Evolutionary conservation across 2,888 invertebrate species (phyloP), one percentile per base, ranked within the genome.

Genomic region (Andricus quercusramuli): DNA sequence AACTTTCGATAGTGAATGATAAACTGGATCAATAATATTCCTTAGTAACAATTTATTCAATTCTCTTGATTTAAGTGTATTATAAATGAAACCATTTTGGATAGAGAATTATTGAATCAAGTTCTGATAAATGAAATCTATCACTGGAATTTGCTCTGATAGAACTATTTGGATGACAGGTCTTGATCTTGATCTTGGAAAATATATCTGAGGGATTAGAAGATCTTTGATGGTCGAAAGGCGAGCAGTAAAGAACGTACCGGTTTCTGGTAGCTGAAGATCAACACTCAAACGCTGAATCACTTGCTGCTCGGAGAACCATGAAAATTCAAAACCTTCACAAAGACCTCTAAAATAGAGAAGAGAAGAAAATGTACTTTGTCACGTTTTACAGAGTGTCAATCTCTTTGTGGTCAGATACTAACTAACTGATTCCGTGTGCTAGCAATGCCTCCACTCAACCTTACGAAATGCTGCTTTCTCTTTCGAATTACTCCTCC

Each of bases 391-490:
- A 51, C 29, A 29, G 47, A 51, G 17, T 25, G 70, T 70, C 51
- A 51, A 70, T 51, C 70, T 70, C 68, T 29, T 51, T 70, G 70
- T 44, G 77, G 64, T 51, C 47, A 68, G 25, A 56, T 64, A 80
- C 65, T 59, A 80, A 88, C 88, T 88, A 87, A 87, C 83, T 81
- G 79, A 85, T 84, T 83, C 79, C 66, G 68, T 77, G 68, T 64
- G 76, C 62, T 64, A 78, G 47, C 79, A 68, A 77, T 82, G 82
- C 78, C 83, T 82, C 37, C 76, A 32, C 67, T 59, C 68, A 67
- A 79, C 84, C 85, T 90, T 90, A 85, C 90, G 88, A 89, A 87
- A 90, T 25, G 81, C 78, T 77, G 87, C 90, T 90, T 90, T 90
- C 90, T 86, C 90, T 89, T 90, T 90, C 85, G 79, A 84, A 87